These are phyloP conservation scores for Calypte anna DNA, from an alignment of 2,113 vertebrate genomes.

Conservation along the genomic window DNA sequence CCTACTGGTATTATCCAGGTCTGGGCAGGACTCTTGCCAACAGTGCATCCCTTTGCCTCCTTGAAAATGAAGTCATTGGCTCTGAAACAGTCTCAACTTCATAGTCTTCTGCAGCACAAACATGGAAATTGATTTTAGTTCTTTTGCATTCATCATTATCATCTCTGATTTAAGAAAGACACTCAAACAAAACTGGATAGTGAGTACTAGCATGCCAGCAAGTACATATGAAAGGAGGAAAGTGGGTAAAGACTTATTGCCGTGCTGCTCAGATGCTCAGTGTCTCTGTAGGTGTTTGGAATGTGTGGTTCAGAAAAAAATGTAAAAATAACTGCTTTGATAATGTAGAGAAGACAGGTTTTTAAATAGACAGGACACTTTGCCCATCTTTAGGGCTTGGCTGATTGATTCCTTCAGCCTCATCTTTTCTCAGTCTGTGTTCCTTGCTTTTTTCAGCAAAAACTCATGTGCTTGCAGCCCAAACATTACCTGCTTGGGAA, in stretches of 20 bases:
- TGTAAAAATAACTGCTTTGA: neutral
- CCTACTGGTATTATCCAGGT: neutral
- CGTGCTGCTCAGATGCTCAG: fast-evolving
- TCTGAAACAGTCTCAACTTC: neutral
- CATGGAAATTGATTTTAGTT: neutral
- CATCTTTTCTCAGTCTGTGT: neutral
- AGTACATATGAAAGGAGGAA: neutral
- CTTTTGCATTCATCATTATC: neutral
- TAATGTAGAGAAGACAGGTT: neutral
- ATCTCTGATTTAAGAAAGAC: neutral
- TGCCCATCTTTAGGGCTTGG: neutral
- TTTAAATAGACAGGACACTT: neutral
- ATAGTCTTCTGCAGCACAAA: neutral
- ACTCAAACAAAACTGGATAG: neutral
- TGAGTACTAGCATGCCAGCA: neutral
- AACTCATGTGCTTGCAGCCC: neutral
- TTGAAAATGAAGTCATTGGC: neutral
- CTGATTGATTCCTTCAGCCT: neutral
- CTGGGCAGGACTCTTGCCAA: neutral
- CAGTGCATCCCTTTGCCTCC: neutral
- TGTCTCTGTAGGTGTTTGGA: neutral
- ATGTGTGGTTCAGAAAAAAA: neutral
- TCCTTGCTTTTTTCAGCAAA: neutral
- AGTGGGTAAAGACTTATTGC: neutral
- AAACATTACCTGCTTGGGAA: neutral